A percentile compares a stretch with the other conserved stretches of the same genome.
phyloP scores from a whole-genome alignment of 2,797 vertebrate genomes.

The Taeniopygia guttata region DNA sequence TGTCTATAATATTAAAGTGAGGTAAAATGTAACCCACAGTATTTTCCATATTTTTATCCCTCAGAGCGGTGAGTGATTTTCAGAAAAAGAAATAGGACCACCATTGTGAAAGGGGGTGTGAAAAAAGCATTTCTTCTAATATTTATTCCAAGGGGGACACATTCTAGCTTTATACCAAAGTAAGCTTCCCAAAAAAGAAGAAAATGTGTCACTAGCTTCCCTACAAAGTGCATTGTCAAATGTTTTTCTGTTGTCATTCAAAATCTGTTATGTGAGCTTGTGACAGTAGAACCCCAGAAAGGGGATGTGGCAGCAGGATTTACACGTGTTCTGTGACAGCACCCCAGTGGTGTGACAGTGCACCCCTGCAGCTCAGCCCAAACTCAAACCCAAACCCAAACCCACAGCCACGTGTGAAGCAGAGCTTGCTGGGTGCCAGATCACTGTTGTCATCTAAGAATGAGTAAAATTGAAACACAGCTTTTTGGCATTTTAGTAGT shows the following conservation, averaged over 20 bases:
- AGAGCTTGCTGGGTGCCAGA: not conserved
- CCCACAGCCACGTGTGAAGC: not conserved
- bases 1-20: not conserved
- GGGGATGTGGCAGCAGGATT: not conserved
- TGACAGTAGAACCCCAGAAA: not conserved
- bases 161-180: not conserved
- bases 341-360: fast-evolving
- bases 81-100: not conserved
- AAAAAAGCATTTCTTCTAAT: not conserved
- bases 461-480: not conserved
- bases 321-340: not conserved
- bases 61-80: not conserved
- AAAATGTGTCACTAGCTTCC: not conserved
- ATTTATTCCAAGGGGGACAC: not conserved
- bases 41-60: not conserved
- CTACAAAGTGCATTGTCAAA: not conserved
- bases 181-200: not conserved
- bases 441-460: not conserved
- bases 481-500: not conserved
- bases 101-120: not conserved
- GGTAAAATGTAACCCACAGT: not conserved
- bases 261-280: not conserved
- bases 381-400: not conserved
- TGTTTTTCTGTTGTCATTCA: not conserved
- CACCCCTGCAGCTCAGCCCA: not conserved